These are phyloP conservation scores for Hypomecis punctinalis DNA, from an alignment of 2,888 invertebrate genomes.

Conservation along the genomic window DNA sequence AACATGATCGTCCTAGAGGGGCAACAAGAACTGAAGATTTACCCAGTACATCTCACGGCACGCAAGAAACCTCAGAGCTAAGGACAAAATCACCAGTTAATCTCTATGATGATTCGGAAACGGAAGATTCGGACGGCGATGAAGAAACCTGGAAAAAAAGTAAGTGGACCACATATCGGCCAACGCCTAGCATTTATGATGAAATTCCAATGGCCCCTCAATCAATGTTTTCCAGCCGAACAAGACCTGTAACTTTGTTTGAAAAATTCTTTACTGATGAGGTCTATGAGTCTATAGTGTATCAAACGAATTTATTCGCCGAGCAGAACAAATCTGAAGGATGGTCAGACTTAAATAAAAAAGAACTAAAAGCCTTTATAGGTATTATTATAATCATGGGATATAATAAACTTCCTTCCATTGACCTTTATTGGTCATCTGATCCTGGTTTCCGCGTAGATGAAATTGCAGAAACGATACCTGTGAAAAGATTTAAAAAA, in stretches of 20 bases:
- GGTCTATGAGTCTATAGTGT: conserved; percentile 24
- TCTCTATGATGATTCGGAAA: conserved; percentile 16
- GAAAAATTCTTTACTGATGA: too few species aligned
- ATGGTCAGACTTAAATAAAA: conserved; percentile 10
- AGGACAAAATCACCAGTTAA: conserved; percentile 11
- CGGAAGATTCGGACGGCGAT: neutral
- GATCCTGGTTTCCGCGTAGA: too few species aligned
- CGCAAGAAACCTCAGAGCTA: conserved; percentile 14
- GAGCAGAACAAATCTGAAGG: conserved; percentile 9
- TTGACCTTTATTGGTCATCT: too few species aligned
- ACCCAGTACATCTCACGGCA: conserved; percentile 13
- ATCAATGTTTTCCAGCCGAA: too few species aligned
- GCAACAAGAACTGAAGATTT: conserved; percentile 17
- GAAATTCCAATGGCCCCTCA: too few species aligned
- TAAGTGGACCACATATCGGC: conserved; percentile 22
- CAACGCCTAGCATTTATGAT: conserved; percentile 6
- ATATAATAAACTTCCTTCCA: neutral
- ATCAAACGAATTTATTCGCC: conserved; percentile 17
- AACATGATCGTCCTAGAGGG: conserved; percentile 16
- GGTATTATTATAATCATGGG: conserved; percentile 20
- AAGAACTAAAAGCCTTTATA: conserved; percentile 13
- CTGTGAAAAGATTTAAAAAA: too few species aligned
- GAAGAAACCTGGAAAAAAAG: conserved; percentile 16
- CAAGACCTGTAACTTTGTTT: too few species aligned
- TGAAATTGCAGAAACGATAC: too few species aligned